Percentiles rank a stretch among this genome's conserved stretches.
Evolutionary conservation across 2,888 invertebrate genomes (phyloP).

Genomic region (Drosophila robusta): DNA sequence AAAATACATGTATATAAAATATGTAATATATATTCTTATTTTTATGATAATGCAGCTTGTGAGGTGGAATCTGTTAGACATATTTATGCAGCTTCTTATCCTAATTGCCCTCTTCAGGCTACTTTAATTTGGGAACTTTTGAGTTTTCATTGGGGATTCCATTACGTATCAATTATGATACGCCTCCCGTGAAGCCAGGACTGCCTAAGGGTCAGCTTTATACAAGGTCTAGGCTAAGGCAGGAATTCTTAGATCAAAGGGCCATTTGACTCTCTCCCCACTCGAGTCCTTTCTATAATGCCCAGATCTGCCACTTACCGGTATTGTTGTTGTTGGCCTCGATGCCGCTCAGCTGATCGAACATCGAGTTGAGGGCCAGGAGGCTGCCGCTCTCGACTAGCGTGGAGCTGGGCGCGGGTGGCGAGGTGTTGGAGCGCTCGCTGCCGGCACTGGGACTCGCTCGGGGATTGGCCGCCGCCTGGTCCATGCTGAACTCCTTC

Average conservation of each 20-base stretch:
- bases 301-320: no score
- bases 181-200: no score
- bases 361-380: slow-evolving; percentile 95
- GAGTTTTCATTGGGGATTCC: no score
- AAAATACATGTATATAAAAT: not conserved
- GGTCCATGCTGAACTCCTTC: slow-evolving; percentile 83
- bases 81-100: no score
- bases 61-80: no score
- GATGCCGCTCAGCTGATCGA: slow-evolving; percentile 87
- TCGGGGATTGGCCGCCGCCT: slow-evolving; percentile 21
- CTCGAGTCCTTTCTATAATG: no score
- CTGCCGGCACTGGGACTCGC: slow-evolving; percentile 89
- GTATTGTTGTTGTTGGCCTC: slow-evolving; percentile 57
- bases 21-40: not conserved
- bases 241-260: not conserved
- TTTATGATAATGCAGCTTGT: no score
- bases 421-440: slow-evolving; percentile 92
- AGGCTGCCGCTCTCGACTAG: slow-evolving; percentile 84
- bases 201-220: no score
- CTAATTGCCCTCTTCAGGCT: no score
- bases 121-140: no score
- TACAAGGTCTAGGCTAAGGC: no score
- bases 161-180: no score
- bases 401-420: slow-evolving; percentile 84
- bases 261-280: not conserved